Conservation (phyloP, 2,888 invertebrate species). For the Drosophila limbata region DNA sequence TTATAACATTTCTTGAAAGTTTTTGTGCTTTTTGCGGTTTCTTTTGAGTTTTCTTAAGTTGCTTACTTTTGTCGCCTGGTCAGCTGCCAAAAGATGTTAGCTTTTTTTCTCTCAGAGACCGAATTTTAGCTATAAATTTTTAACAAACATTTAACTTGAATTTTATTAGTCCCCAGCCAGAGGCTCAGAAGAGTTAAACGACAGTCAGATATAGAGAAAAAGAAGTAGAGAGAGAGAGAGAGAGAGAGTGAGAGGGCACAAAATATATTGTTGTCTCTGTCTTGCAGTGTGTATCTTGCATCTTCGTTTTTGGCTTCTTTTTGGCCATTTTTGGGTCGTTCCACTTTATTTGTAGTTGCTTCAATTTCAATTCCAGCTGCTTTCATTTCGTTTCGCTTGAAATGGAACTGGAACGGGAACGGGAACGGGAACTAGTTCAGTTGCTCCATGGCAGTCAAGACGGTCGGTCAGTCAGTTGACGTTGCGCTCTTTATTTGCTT, state of each 20-base stretch:
- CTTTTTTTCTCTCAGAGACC: background rate
- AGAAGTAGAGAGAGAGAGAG: background rate
- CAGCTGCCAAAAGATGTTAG: conserved; percentile 36
- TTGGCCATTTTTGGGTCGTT: conserved; percentile 42
- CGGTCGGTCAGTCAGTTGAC: conserved; percentile 27
- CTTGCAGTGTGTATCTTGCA: conserved; percentile 61
- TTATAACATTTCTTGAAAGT: no score
- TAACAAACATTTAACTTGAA: conserved; percentile 81
- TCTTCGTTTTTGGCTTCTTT: conserved; percentile 11
- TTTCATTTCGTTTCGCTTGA: conserved; percentile 7
- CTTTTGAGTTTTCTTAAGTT: background rate
- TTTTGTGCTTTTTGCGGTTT: background rate
- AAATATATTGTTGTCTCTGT: conserved; percentile 30
- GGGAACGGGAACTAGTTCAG: conserved; percentile 47
- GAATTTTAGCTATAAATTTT: conserved; percentile 69
- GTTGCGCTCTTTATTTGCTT: conserved; percentile 16
- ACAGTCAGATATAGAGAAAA: background rate
- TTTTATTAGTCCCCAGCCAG: conserved; percentile 77
- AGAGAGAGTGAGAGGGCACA: background rate
- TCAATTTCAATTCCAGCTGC: conserved; percentile 10
- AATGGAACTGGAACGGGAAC: background rate
- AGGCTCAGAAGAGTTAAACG: conserved; percentile 37
- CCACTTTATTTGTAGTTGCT: conserved; percentile 37
- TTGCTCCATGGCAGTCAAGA: conserved; percentile 28
- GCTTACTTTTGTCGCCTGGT: conserved; percentile 40